Base-by-base conservation (phyloP, 2,888 invertebrate species). In the Nemotelus pantherinus region DNA sequence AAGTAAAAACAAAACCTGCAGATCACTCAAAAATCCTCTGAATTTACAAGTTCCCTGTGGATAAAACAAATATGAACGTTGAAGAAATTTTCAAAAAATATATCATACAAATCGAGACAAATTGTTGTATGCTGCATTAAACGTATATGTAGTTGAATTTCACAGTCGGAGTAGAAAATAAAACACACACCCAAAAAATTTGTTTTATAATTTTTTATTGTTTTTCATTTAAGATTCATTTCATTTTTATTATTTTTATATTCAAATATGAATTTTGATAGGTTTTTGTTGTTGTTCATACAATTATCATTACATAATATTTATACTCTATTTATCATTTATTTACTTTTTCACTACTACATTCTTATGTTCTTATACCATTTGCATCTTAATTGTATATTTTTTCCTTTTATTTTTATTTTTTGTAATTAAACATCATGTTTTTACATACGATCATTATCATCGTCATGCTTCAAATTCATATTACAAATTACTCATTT, bases 261-360 rank as follows among this genome's bases (percentile, higher is more conserved):
- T 65, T 76, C 65, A 76, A 25, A 53, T 76, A 76, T 65, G 60
- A 65, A 76, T 76, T 25, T 76, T 76, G 47, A 63, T 76, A 55
- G 44, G 53, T 76, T 55, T 57, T 71, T 53, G 41, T 76, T 63
- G n/a, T 75, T 60, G 10, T 64, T 75, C 45, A 10, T 65, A 76
- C 53, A 76, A 65, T 76, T 76, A 76, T 76, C n/a, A 74, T 74
- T 75, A 75, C 55, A 65, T 76, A 76, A 76, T 25, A 25, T 25
- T 76, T 65, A 55, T 65, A 53, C 53, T 60, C 45, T 48, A 67
- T 45, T 25, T 70, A 70, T 70, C 39, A 70, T 25, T 25, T 25
- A 25, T 25, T 75, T 63, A 57, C 7, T 76, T 76, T 68, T 76
- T 76, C 64, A 65, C 65, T 76, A 65, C 65, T 25, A 65, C 64